Evolutionary conservation across 1,140 invertebrate species (phyloP), one percentile per base, ranked within the genome.

Genomic region (Helicoverpa armigera): DNA sequence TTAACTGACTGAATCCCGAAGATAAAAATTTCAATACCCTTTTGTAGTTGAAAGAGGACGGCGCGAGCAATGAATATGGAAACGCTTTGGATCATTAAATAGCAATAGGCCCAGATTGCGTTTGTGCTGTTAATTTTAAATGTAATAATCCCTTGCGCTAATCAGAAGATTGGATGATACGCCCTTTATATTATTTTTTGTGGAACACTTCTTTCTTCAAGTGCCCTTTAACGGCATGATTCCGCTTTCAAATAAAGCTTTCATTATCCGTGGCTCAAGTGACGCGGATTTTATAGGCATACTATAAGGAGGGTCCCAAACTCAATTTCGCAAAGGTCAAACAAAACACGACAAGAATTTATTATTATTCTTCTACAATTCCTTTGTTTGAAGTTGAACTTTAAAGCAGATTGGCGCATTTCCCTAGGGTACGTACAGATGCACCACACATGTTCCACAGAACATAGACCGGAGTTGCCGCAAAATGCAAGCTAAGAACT

Each of bases 61-160:
- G 48, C 60, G 16, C 58, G 65, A 76, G 79, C 83, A 82, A 86
- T 86, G 85, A 85, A 86, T 86, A 85, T 69, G 79, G 79, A 85
- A 86, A 77, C 78, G 80, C 16, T 61, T 51, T 29, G 23, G 67
- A 63, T 83, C 82, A 82, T 85, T 85, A 85, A 83, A 81, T 7
- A 77, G 75, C 78, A 82, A 73, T 70, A 70, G 51, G 58, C 63
- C 50, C 67, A 69, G 77, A 84, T 86, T 84, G 81, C 75, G 61
- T 80, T 81, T 78, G 54, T 82, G 51, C 53, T 67, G 61, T 82
- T 60, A 82, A 85, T 77, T 77, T 80, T 85, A 67, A 80, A 83
- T 65, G 74, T 61, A 76, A 63, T 75, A 75, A 50, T 48, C 56
- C 16, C 11, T 50, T 48, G 48, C 16, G 29, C 69, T 12, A 73